A percentile compares a stretch with the other conserved stretches of the same genome.
Conservation (phyloP, 2,797 vertebrate genomes). For the Liasis olivaceus region DNA sequence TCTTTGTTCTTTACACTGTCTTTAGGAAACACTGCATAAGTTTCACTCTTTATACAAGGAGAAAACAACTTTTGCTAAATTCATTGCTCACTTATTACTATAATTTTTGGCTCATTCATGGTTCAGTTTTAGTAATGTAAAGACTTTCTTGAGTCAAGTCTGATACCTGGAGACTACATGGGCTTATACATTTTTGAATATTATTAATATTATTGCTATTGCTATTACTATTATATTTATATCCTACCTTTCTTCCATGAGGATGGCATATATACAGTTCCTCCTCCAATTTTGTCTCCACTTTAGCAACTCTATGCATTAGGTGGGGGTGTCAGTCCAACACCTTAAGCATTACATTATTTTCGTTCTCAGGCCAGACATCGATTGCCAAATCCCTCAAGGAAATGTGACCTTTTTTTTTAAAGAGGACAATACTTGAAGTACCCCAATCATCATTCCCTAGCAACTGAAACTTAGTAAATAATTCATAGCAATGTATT, state of each 20-base stretch:
- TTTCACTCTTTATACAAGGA: neutral
- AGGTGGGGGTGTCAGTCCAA: neutral
- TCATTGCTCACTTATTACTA: neutral
- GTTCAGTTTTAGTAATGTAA: neutral
- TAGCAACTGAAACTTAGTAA: neutral
- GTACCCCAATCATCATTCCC: neutral
- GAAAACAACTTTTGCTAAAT: neutral
- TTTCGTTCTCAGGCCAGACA: neutral
- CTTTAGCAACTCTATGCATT: neutral
- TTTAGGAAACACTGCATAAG: neutral
- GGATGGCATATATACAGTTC: neutral
- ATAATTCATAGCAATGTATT: neutral
- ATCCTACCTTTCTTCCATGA: neutral
- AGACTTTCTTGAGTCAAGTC: neutral
- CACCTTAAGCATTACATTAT: neutral
- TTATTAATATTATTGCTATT: neutral
- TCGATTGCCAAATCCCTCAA: constrained; percentile 13
- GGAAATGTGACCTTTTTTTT: neutral
- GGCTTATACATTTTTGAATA: neutral
- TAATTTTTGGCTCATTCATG: neutral
- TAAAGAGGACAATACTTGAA: neutral
- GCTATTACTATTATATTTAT: neutral
- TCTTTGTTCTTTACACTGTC: neutral
- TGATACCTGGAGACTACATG: neutral
- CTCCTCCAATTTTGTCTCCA: neutral